Percentiles rank a stretch among this genome's conserved stretches.
These are phyloP conservation scores for Onychostruthus taczanowskii DNA, from an alignment of 2,113 vertebrate species.

Conservation along the genomic window DNA sequence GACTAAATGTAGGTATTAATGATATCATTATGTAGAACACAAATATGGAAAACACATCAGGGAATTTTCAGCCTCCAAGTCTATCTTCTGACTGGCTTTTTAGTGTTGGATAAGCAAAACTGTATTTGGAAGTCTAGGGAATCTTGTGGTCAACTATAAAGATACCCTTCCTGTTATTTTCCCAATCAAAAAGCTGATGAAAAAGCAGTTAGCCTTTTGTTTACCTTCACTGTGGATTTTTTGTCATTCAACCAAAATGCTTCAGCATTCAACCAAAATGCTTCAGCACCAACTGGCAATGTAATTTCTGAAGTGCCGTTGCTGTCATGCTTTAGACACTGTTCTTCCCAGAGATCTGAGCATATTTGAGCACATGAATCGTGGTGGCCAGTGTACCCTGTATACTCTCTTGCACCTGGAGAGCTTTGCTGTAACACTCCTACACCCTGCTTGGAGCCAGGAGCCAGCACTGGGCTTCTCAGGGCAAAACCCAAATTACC, in stretches of 20 bases:
- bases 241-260: not conserved
- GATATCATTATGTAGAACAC: not conserved
- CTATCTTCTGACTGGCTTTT: not conserved
- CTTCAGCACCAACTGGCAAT: not conserved
- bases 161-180: not conserved
- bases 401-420: not conserved
- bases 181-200: not conserved
- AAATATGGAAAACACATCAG: not conserved
- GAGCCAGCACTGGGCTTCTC: not conserved
- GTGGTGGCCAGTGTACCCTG: not conserved
- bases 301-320: not conserved
- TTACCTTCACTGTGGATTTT: not conserved
- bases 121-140: not conserved
- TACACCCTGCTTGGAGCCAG: fast-evolving
- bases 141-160: not conserved
- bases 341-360: not conserved
- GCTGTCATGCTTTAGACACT: not conserved
- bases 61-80: not conserved
- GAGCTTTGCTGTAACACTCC: not conserved
- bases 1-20: not conserved
- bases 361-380: not conserved
- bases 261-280: too few species aligned
- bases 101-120: not conserved
- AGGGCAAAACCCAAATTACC: not conserved
- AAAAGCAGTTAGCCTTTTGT: not conserved